Conservation (phyloP, 92 coral and sea anemone species). For the Zoanthus sociatus region DNA sequence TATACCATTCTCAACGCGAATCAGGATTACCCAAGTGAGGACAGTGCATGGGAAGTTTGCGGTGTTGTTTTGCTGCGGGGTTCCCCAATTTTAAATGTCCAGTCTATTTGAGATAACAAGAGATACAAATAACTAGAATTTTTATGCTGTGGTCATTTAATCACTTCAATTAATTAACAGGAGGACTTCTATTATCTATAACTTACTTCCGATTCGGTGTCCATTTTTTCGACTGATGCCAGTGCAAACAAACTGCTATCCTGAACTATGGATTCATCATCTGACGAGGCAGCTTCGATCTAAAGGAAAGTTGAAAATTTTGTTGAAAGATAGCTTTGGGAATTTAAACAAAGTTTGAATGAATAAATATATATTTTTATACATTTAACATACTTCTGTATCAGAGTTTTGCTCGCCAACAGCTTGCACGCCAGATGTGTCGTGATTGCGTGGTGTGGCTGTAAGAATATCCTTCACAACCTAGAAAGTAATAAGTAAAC, state of each 20-base stretch:
- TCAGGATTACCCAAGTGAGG: neutral
- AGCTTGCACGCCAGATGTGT: constrained; percentile 4
- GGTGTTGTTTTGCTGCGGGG: constrained; percentile 2
- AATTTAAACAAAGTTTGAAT: neutral
- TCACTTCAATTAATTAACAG: neutral
- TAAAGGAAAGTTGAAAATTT: constrained; percentile 8
- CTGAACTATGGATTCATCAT: neutral
- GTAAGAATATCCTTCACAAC: constrained; percentile 1
- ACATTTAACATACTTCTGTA: constrained; percentile 8
- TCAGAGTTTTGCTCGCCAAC: constrained; percentile 6
- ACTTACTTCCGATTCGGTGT: neutral
- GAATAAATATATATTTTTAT: neutral
- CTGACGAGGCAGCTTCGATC: constrained; percentile 15
- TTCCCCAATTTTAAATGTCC: neutral
- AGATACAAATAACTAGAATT: neutral
- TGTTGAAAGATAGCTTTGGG: neutral
- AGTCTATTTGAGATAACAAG: constrained; percentile 8
- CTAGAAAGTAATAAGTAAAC: constrained; percentile 9
- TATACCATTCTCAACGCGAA: constrained; percentile 7
- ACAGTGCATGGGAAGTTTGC: neutral
- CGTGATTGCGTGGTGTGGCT: neutral
- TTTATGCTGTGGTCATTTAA: neutral
- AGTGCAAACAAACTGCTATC: constrained; percentile 15
- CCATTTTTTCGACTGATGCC: neutral
- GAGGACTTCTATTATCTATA: neutral